Conservation (phyloP, 2,113 vertebrate species). For the Crotophaga sulcirostris region DNA sequence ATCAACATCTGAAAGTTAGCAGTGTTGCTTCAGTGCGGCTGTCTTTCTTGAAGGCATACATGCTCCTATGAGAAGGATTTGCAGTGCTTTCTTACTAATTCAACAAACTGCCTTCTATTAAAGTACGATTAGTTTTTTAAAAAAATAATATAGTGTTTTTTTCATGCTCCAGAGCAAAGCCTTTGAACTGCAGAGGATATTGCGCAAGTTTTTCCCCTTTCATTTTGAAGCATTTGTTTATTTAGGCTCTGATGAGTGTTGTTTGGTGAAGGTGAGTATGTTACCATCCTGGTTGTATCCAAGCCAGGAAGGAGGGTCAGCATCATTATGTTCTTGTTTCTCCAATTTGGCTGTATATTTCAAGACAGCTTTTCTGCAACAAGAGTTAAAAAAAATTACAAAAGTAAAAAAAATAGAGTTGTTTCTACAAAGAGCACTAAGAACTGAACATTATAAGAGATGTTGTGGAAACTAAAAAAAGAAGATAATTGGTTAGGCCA, state of each 20-base stretch:
- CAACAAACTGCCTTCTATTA: not conserved
- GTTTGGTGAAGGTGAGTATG: not conserved
- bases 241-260: not conserved
- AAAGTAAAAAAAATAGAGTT: not conserved
- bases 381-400: not conserved
- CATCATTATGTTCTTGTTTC: slow-evolving; percentile 73
- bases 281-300: slow-evolving; percentile 49
- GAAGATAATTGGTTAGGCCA: not conserved
- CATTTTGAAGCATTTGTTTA: not conserved
- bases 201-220: not conserved
- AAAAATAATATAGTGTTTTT: not conserved
- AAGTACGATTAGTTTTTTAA: not conserved
- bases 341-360: slow-evolving; percentile 69
- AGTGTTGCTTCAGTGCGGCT: not conserved
- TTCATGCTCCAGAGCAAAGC: not conserved
- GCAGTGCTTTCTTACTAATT: not conserved
- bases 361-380: slow-evolving; percentile 74
- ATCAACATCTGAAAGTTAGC: not conserved
- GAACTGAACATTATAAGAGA: not conserved
- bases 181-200: not conserved
- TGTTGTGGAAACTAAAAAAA: not conserved
- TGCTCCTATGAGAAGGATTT: not conserved
- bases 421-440: not conserved
- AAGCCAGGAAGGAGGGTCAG: slow-evolving; percentile 72
- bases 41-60: not conserved